A percentile compares a stretch with the other conserved stretches of the same genome.
Conservation (phyloP, 1,140 invertebrate genomes). For the Bombus balteatus region DNA sequence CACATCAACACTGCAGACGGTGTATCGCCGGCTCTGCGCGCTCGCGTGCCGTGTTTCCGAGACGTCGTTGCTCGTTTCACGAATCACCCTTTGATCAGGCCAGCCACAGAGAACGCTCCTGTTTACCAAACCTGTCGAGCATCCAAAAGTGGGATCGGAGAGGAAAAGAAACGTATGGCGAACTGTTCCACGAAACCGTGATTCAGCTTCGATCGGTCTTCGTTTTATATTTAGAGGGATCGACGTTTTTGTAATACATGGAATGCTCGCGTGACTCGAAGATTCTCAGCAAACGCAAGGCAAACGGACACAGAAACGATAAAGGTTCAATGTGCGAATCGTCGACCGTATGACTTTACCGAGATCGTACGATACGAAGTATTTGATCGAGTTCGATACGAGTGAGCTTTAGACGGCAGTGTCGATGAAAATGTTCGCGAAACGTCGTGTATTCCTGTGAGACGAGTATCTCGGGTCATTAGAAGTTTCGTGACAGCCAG, state of each 20-base stretch:
- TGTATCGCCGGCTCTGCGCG: slow-evolving; percentile 48
- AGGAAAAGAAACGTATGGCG: neutral
- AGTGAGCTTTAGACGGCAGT: neutral
- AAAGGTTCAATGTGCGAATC: neutral
- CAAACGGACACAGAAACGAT: neutral
- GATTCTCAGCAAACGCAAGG: neutral
- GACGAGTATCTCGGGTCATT: neutral
- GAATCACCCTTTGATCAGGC: slow-evolving; percentile 18
- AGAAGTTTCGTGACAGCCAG: neutral
- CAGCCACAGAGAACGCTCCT: neutral
- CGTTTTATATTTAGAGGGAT: slow-evolving; percentile 21
- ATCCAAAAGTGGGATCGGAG: neutral
- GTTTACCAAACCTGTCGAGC: neutral
- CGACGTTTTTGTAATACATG: neutral
- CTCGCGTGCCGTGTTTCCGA: slow-evolving; percentile 11
- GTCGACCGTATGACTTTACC: neutral
- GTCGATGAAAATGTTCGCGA: neutral
- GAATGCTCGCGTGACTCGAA: neutral
- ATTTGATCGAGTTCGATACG: neutral
- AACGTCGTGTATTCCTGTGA: neutral
- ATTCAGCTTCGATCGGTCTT: slow-evolving; percentile 11
- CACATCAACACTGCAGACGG: slow-evolving; percentile 65
- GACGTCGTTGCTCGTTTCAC: slow-evolving; percentile 14
- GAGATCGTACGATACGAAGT: neutral
- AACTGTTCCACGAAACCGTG: neutral